Evolutionary conservation across 1,140 invertebrate genomes (phyloP).

Genomic region (Tetramorium alpestre): DNA sequence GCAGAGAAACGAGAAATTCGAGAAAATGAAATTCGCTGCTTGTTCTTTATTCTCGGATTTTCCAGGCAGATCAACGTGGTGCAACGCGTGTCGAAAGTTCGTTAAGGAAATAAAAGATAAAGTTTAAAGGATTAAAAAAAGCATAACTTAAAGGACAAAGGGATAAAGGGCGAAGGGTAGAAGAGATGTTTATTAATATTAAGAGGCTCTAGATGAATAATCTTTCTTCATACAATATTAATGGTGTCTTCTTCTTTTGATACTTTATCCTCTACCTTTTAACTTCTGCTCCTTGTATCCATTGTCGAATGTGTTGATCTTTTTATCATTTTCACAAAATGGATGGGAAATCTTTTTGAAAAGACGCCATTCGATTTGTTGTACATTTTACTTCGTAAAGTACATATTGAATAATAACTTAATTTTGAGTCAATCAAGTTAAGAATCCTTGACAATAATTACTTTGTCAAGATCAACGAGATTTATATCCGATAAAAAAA

Average conservation of each 20-base stretch:
- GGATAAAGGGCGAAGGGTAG: not conserved
- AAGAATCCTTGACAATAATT: not conserved
- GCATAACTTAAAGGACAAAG: not conserved
- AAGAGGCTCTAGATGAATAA: slow-evolving; percentile 21
- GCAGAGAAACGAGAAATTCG: not conserved
- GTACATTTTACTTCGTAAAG: not conserved
- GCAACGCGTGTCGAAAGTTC: slow-evolving; percentile 40
- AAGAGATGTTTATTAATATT: slow-evolving; percentile 45
- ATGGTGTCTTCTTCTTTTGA: not conserved
- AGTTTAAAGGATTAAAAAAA: not conserved
- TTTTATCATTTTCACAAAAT: slow-evolving; percentile 34
- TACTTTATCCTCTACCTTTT: slow-evolving; percentile 7
- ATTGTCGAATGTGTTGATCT: not conserved
- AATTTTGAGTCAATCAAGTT: not conserved
- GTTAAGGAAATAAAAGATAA: slow-evolving; percentile 27
- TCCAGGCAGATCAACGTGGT: slow-evolving; percentile 8
- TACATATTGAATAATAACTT: not conserved
- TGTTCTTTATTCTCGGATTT: slow-evolving; percentile 48
- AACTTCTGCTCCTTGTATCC: slow-evolving; percentile 11
- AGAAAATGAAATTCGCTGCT: slow-evolving; percentile 39
- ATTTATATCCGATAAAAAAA: not conserved
- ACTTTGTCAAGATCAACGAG: not conserved
- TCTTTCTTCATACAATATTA: slow-evolving; percentile 54
- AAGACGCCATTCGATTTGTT: not conserved
- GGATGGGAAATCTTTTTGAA: not conserved